Evolutionary conservation across 2,113 vertebrate species (phyloP).

Genomic region (Serilophus lunatus): DNA sequence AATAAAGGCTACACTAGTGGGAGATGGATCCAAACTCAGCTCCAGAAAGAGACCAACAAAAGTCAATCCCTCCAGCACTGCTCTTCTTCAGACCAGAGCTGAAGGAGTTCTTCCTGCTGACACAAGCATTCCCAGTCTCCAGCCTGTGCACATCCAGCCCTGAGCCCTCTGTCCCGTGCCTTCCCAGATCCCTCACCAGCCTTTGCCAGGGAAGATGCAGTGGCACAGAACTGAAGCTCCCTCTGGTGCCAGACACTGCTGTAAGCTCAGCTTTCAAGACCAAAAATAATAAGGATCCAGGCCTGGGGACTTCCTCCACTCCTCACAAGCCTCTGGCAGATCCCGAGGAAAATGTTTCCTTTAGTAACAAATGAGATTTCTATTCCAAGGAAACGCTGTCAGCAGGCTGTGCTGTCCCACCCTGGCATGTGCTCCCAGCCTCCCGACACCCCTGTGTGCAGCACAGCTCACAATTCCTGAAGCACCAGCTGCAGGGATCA

Average conservation of each 20-base stretch:
- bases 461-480: constrained; percentile 2
- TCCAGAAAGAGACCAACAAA: background rate
- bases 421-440: background rate
- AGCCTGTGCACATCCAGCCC: background rate
- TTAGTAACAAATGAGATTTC: background rate
- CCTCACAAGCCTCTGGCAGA: background rate
- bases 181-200: background rate
- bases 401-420: background rate
- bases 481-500: constrained; percentile 25
- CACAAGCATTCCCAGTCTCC: background rate
- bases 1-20: background rate
- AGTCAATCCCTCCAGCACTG: fast-evolving
- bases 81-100: background rate
- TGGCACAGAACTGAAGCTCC: background rate
- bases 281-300: background rate
- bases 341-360: background rate
- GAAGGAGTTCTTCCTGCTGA: background rate
- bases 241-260: background rate
- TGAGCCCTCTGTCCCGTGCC: fast-evolving
- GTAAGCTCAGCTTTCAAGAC: background rate
- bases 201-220: background rate
- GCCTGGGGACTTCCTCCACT: background rate
- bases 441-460: background rate
- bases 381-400: background rate
- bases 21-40: background rate